Evolutionary conservation across 2,888 invertebrate species (phyloP).

Genomic region (Dorcus hopei): DNA sequence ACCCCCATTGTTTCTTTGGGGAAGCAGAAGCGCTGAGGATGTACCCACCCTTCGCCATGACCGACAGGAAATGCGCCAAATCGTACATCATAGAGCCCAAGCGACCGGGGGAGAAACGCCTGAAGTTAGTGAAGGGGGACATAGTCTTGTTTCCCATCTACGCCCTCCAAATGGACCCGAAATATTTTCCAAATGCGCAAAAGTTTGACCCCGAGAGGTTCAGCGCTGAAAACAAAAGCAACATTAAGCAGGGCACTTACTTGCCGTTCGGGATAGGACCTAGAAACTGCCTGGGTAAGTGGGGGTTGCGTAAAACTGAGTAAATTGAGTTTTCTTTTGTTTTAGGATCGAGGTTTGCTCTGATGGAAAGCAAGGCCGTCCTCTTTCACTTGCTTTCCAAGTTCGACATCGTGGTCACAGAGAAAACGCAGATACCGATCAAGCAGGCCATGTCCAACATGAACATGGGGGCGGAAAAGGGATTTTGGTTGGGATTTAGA

Average conservation of each 20-base stretch:
- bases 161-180: constrained; percentile 34
- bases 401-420: constrained; percentile 31
- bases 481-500: constrained; percentile 2
- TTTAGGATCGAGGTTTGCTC: constrained; percentile 32
- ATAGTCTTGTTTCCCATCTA: constrained; percentile 30
- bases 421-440: constrained; percentile 24
- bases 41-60: constrained; percentile 29
- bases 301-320: too few relatives aligned
- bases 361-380: constrained; percentile 34
- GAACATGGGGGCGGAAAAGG: not conserved
- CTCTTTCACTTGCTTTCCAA: constrained; percentile 32
- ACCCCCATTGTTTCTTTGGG: too few relatives aligned
- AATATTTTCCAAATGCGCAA: constrained; percentile 34
- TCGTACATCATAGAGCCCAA: constrained; percentile 15
- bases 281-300: constrained; percentile 58
- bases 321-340: too few relatives aligned
- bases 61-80: constrained; percentile 28
- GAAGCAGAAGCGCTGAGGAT: constrained; percentile 30
- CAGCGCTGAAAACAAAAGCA: constrained; percentile 54
- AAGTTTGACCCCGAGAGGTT: constrained; percentile 41
- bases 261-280: constrained; percentile 52
- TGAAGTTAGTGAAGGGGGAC: constrained; percentile 21
- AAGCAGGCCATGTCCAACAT: not conserved
- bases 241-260: constrained; percentile 47
- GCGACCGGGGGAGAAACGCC: constrained; percentile 19